Evolutionary conservation across 2,797 vertebrate genomes (phyloP).

Genomic region (Macropodus opercularis): DNA sequence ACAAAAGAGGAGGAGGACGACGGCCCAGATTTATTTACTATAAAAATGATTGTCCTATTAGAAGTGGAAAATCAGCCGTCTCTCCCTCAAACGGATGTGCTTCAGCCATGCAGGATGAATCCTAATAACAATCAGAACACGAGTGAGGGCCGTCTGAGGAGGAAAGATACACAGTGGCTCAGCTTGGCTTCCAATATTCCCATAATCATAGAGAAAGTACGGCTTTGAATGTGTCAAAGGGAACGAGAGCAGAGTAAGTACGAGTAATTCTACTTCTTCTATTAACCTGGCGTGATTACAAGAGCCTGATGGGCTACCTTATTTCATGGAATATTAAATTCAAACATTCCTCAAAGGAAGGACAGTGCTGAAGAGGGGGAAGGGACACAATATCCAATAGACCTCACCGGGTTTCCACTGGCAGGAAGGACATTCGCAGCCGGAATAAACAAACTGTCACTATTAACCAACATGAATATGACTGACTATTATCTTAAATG

Average conservation of each 20-base stretch:
- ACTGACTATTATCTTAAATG: conserved; percentile 12
- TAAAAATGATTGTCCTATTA: conserved; percentile 88
- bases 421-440: conserved; percentile 33
- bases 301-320: conserved; percentile 87
- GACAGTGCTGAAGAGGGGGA: conserved; percentile 80
- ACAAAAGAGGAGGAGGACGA: conserved; percentile 42
- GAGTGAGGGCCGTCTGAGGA: conserved; percentile 65
- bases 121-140: conserved; percentile 87
- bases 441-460: conserved; percentile 66
- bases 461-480: conserved; percentile 17
- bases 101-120: conserved; percentile 87
- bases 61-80: conserved; percentile 89
- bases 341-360: conserved; percentile 93
- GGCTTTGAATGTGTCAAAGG: conserved; percentile 66
- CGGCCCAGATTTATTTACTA: conserved; percentile 76
- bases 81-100: conserved; percentile 85
- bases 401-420: conserved; percentile 38
- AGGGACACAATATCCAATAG: conserved; percentile 48
- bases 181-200: conserved; percentile 88
- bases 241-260: conserved; percentile 77
- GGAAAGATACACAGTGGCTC: conserved; percentile 79
- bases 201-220: conserved; percentile 53
- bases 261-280: conserved; percentile 94
- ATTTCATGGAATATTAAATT: conserved; percentile 99
- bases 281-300: conserved; percentile 98